Base-by-base conservation (phyloP, 2,888 invertebrate species). In the Flabesymbios commensalis region DNA sequence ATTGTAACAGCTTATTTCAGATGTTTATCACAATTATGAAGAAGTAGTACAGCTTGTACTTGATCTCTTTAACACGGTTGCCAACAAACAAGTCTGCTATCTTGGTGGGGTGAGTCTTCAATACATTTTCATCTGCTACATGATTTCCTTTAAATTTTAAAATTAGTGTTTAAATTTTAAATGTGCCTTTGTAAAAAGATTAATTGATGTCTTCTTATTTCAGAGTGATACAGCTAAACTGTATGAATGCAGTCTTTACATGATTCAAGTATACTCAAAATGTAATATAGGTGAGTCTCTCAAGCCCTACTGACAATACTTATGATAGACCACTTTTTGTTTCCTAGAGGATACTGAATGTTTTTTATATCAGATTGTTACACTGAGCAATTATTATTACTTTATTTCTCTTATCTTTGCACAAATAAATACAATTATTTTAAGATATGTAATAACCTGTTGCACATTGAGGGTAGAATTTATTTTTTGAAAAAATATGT, bases 21-120 rank as follows among this genome's bases (percentile, higher is more conserved):
- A 86, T 64, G 79, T 89, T 33, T 93, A 90, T 78, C 89, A 90
- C 81, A 90, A 91, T 82, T 91, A 91, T 80, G 89, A 90, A 58
- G 87, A 89, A 59, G 88, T 93, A 61, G 90, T 93, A 52, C 49
- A 61, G 74, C 86, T 91, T 17, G 88, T 91, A 45, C 83, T 91
- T 63, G 88, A 90, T 76, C 82, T 92, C 41, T 88, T 90, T 65
- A 88, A 88, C 41, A 89, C 90, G 75, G 88, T 88, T 72, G 88
- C 90, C 1, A 88, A 88, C 72, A 85, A 88, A 64, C 88, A 90
- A 86, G 82, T 91, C 57, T 88, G 88, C 72, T 89, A 88, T 71
- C 81, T 87, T 14, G 70, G 71, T 49, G 60, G 69, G 67, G 79
- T 79, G 66, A 51, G 61, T 57, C 7, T 17, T 14, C 19, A 7